Base-by-base conservation (phyloP, 2,113 vertebrate genomes). In the Kobus ellipsiprymnus region DNA sequence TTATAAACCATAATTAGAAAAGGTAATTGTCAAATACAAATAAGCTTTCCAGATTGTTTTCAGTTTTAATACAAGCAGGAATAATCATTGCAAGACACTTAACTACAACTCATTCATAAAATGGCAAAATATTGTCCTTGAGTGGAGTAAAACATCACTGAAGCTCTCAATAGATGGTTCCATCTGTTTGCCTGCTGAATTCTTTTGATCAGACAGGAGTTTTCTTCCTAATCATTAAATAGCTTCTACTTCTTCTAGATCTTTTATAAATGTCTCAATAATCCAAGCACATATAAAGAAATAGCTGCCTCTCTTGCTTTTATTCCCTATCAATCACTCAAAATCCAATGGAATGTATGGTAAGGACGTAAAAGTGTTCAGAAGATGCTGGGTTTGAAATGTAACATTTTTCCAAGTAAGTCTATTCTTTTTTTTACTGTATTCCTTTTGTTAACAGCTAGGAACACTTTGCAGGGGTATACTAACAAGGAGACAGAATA, bases 241-340 rank as follows among this genome's bases (percentile, higher is more conserved):
- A 98, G 96, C 98, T 98, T 98, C 98, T 98, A 96, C 97, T 98
- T 98, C 97, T 98, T 98, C 98, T 97, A 97, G 95, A 98, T 97
- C 91, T 98, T 98, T 98, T 98, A 54, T 94, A 98, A 98, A 98
- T 97, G 94, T 97, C 96, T 97, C 98, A 98, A 98, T 93, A 98
- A 98, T 98, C 96, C 92, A 98, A 91, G 94, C 97, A 98, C 97
- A 94, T 97, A 86, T 95, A 97, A 98, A 98, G 98, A 97, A 97
- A 97, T 97, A 98, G 97, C 97, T 98, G 96, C 88, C 98, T 89
- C 97, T 97, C 87, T 97, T 98, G 55, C 96, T 97, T 98, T 98
- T 98, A 98, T 94, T 97, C 96, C 97, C 96, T 98, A 97, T 98
- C 98, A 98, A 90, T 98, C 97, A 97, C 50, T 92, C 95, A 96